Conservation (phyloP, 2,113 vertebrate species). For the Rhynchomys soricoides region DNA sequence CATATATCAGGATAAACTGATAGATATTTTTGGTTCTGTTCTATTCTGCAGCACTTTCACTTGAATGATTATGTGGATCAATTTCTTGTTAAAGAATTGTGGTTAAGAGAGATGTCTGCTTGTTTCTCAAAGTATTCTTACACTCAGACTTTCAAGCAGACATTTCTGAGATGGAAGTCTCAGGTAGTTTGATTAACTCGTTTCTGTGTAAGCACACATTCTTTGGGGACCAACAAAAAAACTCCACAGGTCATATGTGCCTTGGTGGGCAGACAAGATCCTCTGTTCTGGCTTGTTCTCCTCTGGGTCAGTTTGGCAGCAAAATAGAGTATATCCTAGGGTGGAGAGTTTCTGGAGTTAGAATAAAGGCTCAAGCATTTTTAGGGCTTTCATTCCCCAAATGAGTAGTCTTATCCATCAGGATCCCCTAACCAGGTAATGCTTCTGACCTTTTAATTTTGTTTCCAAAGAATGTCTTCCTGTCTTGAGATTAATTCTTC, state of each 20-base stretch:
- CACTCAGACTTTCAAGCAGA: neutral
- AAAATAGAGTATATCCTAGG: neutral
- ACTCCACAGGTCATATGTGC: neutral
- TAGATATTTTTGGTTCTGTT: conserved; percentile 26
- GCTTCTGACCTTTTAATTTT: neutral
- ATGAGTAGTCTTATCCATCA: neutral
- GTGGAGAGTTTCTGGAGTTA: neutral
- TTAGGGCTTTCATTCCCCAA: neutral
- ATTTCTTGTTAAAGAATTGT: conserved; percentile 23
- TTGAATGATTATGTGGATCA: neutral
- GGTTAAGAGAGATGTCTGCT: neutral
- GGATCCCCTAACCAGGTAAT: neutral
- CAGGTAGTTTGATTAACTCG: neutral
- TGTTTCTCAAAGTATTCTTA: neutral
- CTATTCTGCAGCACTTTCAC: neutral
- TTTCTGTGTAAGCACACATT: neutral
- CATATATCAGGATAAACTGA: neutral
- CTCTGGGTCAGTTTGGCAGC: neutral
- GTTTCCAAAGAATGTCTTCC: neutral
- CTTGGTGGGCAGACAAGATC: neutral
- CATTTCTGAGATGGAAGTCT: neutral
- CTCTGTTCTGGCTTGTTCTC: neutral
- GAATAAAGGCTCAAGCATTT: neutral
- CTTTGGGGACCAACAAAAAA: neutral
- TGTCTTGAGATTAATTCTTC: neutral